Evolutionary conservation across 2,113 vertebrate species (phyloP), one percentile per base, ranked within the genome.

Genomic region (Leptodactylus fuscus): DNA sequence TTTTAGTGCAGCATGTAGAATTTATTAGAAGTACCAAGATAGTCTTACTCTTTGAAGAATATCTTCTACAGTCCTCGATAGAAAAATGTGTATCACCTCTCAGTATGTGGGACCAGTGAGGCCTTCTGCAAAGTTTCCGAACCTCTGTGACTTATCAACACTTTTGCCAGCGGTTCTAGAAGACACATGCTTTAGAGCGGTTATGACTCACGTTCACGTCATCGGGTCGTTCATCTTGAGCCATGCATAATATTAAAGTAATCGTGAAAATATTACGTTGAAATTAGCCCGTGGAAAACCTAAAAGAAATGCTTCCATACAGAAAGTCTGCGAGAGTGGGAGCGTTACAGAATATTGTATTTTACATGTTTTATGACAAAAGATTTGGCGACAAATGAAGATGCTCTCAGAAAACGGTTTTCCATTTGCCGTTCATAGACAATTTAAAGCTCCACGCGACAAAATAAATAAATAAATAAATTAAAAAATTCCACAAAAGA

Each of bases 281-380:
- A 29, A 76, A 51, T 18, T 32, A 32, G 46, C 24, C 12, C 5
- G 46, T 18, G 46, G 27, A 27, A 32, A 29, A 4, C 32, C 7
- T 22, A 22, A 38, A 36, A 36, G 12, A 38, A 69, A 69, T 10
- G 15, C 73, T 76, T 76, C 73, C 6, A 32, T 32, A 18, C 15
- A 76, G 73, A 76, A 51, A 49, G 71, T 79, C 76, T 27, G 29
- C 32, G 22, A 60, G 55, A 62, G 77, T 60, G 62, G 58, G 53
- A 62, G 62, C n/a, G 24, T 15, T 80, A 60, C 38, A 62, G 60
- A 13, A 58, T 16, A 44, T 78, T 80, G 24, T 27, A 60, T 80
- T 44, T 44, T 16, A 10, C 12, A 62, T 44, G 53, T 60, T 60
- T 79, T 24, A 41, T 27, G 34, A 60, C 22, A n/a, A 78, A 51